A percentile compares a stretch with the other conserved stretches of the same genome.
Evolutionary conservation across 1,140 invertebrate genomes (phyloP).

Genomic region (Solenopsis invicta): DNA sequence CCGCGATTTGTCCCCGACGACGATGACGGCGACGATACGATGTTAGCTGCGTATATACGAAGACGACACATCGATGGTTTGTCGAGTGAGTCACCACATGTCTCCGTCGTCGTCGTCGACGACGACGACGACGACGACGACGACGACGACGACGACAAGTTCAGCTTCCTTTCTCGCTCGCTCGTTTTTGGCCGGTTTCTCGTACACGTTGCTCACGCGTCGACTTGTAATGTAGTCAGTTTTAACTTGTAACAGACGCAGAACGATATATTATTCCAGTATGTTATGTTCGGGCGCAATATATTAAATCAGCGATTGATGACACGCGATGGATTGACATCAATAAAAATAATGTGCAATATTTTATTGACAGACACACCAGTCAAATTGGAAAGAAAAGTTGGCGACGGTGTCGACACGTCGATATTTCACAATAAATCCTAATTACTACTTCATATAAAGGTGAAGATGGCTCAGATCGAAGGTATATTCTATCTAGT

Average conservation of each 20-base stretch:
- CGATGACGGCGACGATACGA: slow-evolving; percentile 41
- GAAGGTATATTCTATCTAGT: neutral
- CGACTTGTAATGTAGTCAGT: neutral
- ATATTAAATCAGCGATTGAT: neutral
- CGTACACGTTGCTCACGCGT: neutral
- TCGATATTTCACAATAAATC: neutral
- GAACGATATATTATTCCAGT: slow-evolving; percentile 13
- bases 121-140: slow-evolving; percentile 13
- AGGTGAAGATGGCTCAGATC: neutral
- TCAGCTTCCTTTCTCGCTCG: slow-evolving; percentile 29
- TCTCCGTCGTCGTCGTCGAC: slow-evolving; percentile 4
- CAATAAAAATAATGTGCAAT: neutral
- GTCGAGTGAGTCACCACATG: slow-evolving; percentile 69
- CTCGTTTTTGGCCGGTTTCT: slow-evolving; percentile 45
- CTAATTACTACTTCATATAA: neutral
- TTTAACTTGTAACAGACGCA: slow-evolving; percentile 67
- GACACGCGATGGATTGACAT: neutral
- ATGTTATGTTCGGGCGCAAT: slow-evolving; percentile 23
- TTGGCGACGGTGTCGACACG: neutral
- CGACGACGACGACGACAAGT: slow-evolving; percentile 9
- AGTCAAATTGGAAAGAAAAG: neutral
- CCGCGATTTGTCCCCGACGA: slow-evolving; percentile 51
- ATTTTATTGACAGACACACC: neutral
- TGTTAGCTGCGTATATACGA: slow-evolving; percentile 34
- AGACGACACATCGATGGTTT: slow-evolving; percentile 67